Base-by-base conservation (phyloP, 2,113 vertebrate genomes). In the Callopanchax toddi region DNA sequence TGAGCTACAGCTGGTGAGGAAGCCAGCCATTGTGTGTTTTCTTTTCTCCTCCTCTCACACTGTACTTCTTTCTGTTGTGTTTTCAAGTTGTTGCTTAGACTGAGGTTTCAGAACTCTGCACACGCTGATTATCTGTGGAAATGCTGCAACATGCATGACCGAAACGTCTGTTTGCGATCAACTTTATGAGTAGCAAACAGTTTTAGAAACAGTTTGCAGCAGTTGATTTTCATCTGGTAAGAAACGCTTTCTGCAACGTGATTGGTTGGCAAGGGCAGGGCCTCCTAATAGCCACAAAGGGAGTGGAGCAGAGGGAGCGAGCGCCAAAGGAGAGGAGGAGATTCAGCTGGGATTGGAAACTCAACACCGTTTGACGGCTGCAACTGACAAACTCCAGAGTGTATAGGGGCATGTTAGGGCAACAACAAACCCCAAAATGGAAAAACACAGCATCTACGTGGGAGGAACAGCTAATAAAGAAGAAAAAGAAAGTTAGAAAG, bases 1-100 rank as follows among this genome's bases (percentile, higher is more conserved):
- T 78, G 67, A 69, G 85, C 84, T 84, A 89, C 89, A 91, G 91
- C 86, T 91, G 89, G 91, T 91, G 85, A 90, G 91, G 88, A 93
- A 89, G 89, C 80, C 67, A 74, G 69, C 36, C 66, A 84, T 73
- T 85, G 85, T 86, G 74, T 86, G 81, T 85, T 86, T 79, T 86
- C 66, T 82, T 68, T 79, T 67, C 60, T 64, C 74, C 72, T 76
- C 76, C 79, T 45, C 66, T 74, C 46, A 50, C 53, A 67, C 42
- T 54, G 26, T 42, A 25, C 60, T 71, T 63, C 26, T 70, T 54
- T 74, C 61, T 60, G 48, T 56, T 67, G 34, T 57, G 67, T 69
- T 71, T 64, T 48, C 8, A 67, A 25, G 39, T 61, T 34, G 73
- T 25, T n/a, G 26, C 42, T 67, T 36, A 52, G 16, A 49, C 29